Conservation (phyloP, 2,797 vertebrate genomes). For the Semaprochilodus insignis region DNA sequence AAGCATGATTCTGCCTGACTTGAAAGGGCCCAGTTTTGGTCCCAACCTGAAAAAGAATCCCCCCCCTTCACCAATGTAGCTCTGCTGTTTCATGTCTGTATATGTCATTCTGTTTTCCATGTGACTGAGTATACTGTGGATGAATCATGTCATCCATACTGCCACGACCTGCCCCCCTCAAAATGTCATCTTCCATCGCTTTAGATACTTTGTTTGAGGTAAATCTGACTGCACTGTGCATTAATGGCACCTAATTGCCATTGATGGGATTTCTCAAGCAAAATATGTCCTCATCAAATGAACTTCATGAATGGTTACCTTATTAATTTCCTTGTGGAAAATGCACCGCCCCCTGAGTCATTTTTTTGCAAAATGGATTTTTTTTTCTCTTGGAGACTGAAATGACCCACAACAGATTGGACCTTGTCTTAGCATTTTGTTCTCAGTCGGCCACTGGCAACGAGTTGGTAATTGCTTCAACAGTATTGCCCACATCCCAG, state of each 20-base stretch:
- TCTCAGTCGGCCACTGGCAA: slow-evolving; percentile 27
- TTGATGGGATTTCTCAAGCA: slow-evolving; percentile 34
- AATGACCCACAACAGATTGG: slow-evolving; percentile 37
- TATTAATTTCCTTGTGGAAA: slow-evolving; percentile 35
- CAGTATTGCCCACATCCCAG: slow-evolving; percentile 44
- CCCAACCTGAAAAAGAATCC: neutral
- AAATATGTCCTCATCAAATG: slow-evolving; percentile 34
- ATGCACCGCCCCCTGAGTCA: neutral
- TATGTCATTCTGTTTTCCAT: slow-evolving; percentile 15
- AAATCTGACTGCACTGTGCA: neutral
- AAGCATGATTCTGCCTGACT: neutral
- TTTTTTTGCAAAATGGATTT: slow-evolving; percentile 5
- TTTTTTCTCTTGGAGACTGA: slow-evolving; percentile 1
- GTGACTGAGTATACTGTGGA: neutral
- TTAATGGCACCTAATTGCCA: slow-evolving; percentile 29
- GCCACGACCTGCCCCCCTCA: neutral
- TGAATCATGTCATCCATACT: slow-evolving; percentile 10
- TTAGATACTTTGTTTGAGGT: neutral
- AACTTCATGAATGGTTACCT: slow-evolving; percentile 41
- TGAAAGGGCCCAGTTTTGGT: neutral
- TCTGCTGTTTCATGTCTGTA: slow-evolving; percentile 4
- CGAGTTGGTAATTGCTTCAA: slow-evolving; percentile 37
- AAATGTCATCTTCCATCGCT: neutral
- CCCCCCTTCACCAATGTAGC: no score
- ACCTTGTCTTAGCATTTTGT: slow-evolving; percentile 37